These are phyloP conservation scores for Gerris lacustris DNA, from an alignment of 2,888 invertebrate species.

Conservation along the genomic window DNA sequence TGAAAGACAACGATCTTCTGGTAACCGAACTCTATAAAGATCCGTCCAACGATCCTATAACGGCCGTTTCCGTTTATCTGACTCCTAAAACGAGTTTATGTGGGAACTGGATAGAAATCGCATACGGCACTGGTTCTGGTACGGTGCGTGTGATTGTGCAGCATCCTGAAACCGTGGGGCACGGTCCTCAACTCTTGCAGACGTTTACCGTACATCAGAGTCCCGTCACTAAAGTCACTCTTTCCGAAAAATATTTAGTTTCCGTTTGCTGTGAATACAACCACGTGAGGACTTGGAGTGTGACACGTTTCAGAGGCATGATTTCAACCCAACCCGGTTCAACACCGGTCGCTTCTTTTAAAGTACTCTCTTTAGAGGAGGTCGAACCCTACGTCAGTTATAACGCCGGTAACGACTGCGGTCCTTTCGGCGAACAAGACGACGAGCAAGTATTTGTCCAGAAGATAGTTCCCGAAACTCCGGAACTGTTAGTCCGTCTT, in stretches of 20 bases:
- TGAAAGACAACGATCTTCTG: slow-evolving; percentile 97
- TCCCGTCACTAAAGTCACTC: slow-evolving; percentile 84
- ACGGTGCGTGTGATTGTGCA: slow-evolving; percentile 95
- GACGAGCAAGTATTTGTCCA: slow-evolving; percentile 97
- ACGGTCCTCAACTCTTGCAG: slow-evolving; percentile 95
- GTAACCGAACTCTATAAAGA: slow-evolving; percentile 94
- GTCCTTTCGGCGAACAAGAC: slow-evolving; percentile 95
- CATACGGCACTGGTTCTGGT: slow-evolving; percentile 92
- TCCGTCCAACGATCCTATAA: slow-evolving; percentile 88
- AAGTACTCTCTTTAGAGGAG: slow-evolving; percentile 73
- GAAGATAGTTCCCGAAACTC: slow-evolving; percentile 93
- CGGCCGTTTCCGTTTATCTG: slow-evolving; percentile 93
- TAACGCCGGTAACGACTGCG: slow-evolving; percentile 53
- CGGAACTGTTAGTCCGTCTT: slow-evolving; percentile 82
- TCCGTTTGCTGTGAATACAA: slow-evolving; percentile 96
- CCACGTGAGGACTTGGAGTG: slow-evolving; percentile 94
- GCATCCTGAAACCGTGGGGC: slow-evolving; percentile 97
- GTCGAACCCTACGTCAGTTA: slow-evolving; percentile 53
- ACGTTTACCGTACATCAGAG: slow-evolving; percentile 95
- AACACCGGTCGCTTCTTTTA: slow-evolving; percentile 92
- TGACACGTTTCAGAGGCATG: slow-evolving; percentile 95
- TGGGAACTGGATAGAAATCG: slow-evolving; percentile 99
- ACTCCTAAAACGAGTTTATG: slow-evolving; percentile 98
- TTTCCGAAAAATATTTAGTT: slow-evolving; percentile 89
- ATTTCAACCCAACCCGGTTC: slow-evolving; percentile 98